These are phyloP conservation scores for Leucoraja erinaceus DNA, from an alignment of 2,113 vertebrate genomes.

Conservation along the genomic window DNA sequence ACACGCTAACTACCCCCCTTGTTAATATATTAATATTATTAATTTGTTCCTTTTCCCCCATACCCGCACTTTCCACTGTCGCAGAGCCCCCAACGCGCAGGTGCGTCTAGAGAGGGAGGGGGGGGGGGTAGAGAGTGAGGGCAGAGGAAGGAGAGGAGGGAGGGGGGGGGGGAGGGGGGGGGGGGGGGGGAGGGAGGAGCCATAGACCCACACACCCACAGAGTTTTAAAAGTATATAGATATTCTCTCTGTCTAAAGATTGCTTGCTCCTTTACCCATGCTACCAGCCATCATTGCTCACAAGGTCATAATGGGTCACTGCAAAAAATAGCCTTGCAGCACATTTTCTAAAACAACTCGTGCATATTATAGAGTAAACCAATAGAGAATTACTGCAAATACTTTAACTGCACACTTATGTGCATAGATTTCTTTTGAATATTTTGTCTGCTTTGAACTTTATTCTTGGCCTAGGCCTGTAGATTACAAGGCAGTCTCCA, in stretches of 20 bases:
- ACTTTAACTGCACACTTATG: not conserved
- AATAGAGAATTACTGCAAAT: not conserved
- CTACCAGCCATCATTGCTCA: constrained; percentile 52
- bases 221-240: no score
- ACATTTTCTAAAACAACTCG: not conserved
- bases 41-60: no score
- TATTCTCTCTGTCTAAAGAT: constrained; percentile 49
- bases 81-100: no score
- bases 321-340: not conserved
- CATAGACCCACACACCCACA: no score
- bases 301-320: constrained; percentile 54
- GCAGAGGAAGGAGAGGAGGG: no score
- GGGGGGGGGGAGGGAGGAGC: no score
- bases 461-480: not conserved
- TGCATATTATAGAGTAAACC: not conserved
- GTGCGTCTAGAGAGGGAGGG: no score
- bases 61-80: no score
- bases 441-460: not conserved
- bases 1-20: no score
- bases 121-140: no score
- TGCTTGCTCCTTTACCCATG: constrained; percentile 45
- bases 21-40: no score
- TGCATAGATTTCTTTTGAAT: not conserved
- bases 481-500: not conserved
- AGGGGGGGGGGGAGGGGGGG: no score